phyloP scores from a whole-genome alignment of 2,797 vertebrate genomes.

The Centropyge bicolor region DNA sequence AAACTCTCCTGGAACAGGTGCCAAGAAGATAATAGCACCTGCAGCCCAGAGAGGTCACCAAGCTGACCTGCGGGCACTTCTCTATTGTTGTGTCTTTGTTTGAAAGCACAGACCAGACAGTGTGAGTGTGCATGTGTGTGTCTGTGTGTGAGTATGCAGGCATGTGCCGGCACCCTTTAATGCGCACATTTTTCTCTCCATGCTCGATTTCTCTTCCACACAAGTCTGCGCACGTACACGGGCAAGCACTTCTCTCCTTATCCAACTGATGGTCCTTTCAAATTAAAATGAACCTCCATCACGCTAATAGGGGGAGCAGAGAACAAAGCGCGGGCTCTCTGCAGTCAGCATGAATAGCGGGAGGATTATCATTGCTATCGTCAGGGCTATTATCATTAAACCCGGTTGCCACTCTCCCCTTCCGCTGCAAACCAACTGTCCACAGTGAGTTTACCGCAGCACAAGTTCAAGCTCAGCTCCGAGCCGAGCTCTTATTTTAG shows the following conservation, averaged over 20 bases:
- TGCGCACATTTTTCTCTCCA: constrained; percentile 22
- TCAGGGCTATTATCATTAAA: constrained; percentile 79
- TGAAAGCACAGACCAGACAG: constrained; percentile 13
- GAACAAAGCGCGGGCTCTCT: constrained; percentile 82
- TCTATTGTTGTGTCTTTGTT: constrained; percentile 44
- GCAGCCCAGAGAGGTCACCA: constrained; percentile 64
- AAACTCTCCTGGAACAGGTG: constrained; percentile 67
- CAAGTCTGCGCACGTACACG: constrained; percentile 23
- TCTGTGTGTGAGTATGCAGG: constrained; percentile 14
- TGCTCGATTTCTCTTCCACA: constrained; percentile 48
- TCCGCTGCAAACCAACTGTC: constrained; percentile 43
- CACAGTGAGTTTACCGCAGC: constrained; percentile 51
- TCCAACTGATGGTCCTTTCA: constrained; percentile 80
- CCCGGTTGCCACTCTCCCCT: constrained; percentile 52
- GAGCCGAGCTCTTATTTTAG: constrained; percentile 18
- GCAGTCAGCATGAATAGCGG: constrained; percentile 77
- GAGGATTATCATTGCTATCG: constrained; percentile 77
- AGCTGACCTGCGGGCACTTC: constrained; percentile 62
- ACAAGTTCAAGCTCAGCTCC: constrained; percentile 31
- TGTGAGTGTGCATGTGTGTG: not conserved
- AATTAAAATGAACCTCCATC: constrained; percentile 85
- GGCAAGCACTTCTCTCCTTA: constrained; percentile 58
- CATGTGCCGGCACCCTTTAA: constrained; percentile 1
- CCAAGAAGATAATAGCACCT: constrained; percentile 75
- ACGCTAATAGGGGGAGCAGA: constrained; percentile 76